Conservation (phyloP, 2,888 invertebrate species). For the Dasysyrphus albostriatus region DNA sequence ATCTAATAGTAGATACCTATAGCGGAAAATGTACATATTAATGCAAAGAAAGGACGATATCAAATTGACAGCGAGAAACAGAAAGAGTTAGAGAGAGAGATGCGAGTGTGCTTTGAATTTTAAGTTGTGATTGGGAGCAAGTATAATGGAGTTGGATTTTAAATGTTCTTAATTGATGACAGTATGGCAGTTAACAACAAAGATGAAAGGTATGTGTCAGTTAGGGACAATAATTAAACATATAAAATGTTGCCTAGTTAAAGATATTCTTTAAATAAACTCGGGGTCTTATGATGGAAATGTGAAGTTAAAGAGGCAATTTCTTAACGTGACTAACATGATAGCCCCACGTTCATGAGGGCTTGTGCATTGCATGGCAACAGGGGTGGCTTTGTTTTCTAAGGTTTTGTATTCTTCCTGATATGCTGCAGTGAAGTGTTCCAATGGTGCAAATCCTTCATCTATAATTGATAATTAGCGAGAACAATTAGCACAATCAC, state of each 20-base stretch:
- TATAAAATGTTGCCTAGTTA: not conserved
- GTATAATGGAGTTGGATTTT: slow-evolving; percentile 34
- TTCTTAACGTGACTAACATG: not conserved
- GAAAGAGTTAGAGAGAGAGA: not conserved
- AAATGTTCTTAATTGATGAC: slow-evolving; percentile 62
- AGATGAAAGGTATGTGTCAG: slow-evolving; percentile 24
- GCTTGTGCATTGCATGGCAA: no score
- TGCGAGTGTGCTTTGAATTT: slow-evolving; percentile 54
- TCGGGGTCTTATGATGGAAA: not conserved
- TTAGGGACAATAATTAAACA: slow-evolving; percentile 8
- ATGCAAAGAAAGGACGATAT: not conserved
- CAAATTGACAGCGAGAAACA: not conserved
- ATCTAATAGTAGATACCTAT: slow-evolving; percentile 7
- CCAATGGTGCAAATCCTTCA: no score
- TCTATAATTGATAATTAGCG: no score
- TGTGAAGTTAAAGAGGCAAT: not conserved
- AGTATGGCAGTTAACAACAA: slow-evolving; percentile 39
- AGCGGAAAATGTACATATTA: slow-evolving; percentile 23
- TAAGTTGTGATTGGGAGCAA: slow-evolving; percentile 44
- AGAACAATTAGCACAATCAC: no score
- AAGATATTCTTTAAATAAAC: not conserved
- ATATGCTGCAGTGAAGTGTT: no score
- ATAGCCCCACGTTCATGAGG: no score
- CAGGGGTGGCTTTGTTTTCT: no score
- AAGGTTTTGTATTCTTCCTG: no score